phyloP scores from a whole-genome alignment of 2,113 vertebrate genomes.

The Setophaga coronata region DNA sequence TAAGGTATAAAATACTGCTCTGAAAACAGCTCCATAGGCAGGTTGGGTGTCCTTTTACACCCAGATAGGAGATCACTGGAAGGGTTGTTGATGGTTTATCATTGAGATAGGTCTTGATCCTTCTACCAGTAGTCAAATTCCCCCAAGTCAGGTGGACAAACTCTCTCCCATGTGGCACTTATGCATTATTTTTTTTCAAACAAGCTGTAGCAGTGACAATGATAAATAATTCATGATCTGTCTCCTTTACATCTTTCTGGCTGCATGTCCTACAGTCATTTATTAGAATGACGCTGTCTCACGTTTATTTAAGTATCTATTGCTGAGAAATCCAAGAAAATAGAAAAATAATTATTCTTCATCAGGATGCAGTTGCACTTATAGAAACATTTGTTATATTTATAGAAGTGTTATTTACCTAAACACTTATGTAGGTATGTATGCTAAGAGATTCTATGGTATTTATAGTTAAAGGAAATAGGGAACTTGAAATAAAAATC shows the following conservation, averaged over 20 bases:
- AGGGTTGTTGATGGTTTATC: neutral
- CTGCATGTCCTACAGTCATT: neutral
- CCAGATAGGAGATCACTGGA: neutral
- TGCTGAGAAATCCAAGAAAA: constrained; percentile 24
- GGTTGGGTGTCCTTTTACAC: neutral
- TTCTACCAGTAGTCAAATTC: neutral
- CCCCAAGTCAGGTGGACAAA: neutral
- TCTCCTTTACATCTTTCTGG: neutral
- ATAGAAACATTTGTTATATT: constrained; percentile 30
- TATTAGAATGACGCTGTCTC: neutral
- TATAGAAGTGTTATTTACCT: constrained; percentile 31
- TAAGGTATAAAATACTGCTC: neutral
- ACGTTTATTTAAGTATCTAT: constrained; percentile 25
- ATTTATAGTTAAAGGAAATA: constrained; percentile 19
- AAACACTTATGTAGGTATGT: neutral
- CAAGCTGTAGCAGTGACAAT: neutral
- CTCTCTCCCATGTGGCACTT: neutral
- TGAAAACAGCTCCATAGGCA: neutral
- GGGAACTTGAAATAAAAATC: constrained; percentile 10
- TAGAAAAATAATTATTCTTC: constrained; percentile 54
- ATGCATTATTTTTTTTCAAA: neutral
- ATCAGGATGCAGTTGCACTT: constrained; percentile 17
- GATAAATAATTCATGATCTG: constrained; percentile 19
- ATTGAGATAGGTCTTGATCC: neutral
- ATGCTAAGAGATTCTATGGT: neutral